phyloP scores from a whole-genome alignment of 1,140 invertebrate species.

The Theocolax elegans region DNA sequence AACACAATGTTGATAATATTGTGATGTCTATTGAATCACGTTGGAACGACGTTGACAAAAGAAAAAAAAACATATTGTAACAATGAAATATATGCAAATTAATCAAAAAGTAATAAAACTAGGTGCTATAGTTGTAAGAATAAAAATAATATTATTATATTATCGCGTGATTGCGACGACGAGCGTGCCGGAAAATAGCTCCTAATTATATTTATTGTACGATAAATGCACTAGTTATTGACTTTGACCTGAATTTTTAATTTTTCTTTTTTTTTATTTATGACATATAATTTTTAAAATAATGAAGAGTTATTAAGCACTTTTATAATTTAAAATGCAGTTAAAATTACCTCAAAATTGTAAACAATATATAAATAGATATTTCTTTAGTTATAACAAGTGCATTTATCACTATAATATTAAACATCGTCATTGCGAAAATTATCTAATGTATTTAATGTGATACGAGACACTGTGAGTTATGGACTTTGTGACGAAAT shows the following conservation, averaged over 20 bases:
- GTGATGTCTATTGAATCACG: background rate
- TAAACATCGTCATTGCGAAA: too few species aligned
- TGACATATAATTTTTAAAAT: background rate
- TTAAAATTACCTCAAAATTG: too few species aligned
- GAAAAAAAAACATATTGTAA: background rate
- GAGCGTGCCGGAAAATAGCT: constrained; percentile 16
- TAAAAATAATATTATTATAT: background rate
- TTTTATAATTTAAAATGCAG: too few species aligned
- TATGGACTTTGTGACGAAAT: background rate
- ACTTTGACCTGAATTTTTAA: constrained; percentile 5
- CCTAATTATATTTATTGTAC: constrained; percentile 15
- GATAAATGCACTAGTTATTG: constrained; percentile 11
- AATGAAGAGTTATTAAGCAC: too few species aligned
- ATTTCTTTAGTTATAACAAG: too few species aligned
- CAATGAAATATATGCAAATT: background rate
- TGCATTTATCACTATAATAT: too few species aligned
- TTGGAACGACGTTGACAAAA: background rate
- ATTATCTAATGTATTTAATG: too few species aligned
- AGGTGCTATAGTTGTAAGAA: constrained; percentile 6
- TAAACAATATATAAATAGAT: too few species aligned
- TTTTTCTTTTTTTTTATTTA: background rate
- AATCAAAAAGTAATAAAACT: background rate
- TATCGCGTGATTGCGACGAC: constrained; percentile 13
- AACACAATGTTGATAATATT: background rate
- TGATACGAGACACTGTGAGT: background rate